phyloP scores from a whole-genome alignment of 1,140 invertebrate species.

The Drosophila burlai region DNA sequence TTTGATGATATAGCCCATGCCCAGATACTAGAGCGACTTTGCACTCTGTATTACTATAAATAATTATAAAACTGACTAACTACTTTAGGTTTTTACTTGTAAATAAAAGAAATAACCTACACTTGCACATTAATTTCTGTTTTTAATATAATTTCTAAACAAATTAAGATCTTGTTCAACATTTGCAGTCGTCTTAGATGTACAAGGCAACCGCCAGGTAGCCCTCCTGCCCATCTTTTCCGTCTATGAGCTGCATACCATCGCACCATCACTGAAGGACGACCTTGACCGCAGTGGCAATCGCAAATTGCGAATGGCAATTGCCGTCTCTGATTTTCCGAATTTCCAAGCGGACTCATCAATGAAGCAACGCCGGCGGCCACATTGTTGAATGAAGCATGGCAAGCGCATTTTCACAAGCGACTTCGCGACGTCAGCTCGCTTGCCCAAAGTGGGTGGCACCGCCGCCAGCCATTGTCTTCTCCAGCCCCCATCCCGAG shows the following conservation, averaged over 20 bases:
- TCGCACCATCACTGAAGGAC: conserved; percentile 27
- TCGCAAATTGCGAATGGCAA: conserved; percentile 17
- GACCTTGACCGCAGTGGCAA: conserved; percentile 73
- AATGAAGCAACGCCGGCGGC: conserved; percentile 55
- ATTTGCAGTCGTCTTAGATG: too few relatives aligned
- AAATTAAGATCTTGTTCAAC: background rate
- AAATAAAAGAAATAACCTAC: too few relatives aligned
- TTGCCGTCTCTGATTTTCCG: conserved; percentile 20
- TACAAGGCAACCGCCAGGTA: background rate
- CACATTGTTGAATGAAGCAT: conserved; percentile 74
- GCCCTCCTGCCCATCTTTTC: conserved; percentile 1
- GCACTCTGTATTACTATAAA: too few relatives aligned
- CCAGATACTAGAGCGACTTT: too few relatives aligned
- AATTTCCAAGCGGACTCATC: conserved; percentile 21
- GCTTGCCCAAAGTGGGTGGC: conserved; percentile 62
- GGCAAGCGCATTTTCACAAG: conserved; percentile 47
- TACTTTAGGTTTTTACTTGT: background rate
- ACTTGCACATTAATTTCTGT: background rate
- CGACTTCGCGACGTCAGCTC: conserved; percentile 26
- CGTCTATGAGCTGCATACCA: conserved; percentile 3
- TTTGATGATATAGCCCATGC: too few relatives aligned
- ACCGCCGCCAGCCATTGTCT: conserved; percentile 60
- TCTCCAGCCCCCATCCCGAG: conserved; percentile 7
- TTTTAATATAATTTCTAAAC: background rate
- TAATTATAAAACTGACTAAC: background rate